Evolutionary conservation across 2,888 invertebrate species (phyloP).

Genomic region (Hanleya hanleyi): DNA sequence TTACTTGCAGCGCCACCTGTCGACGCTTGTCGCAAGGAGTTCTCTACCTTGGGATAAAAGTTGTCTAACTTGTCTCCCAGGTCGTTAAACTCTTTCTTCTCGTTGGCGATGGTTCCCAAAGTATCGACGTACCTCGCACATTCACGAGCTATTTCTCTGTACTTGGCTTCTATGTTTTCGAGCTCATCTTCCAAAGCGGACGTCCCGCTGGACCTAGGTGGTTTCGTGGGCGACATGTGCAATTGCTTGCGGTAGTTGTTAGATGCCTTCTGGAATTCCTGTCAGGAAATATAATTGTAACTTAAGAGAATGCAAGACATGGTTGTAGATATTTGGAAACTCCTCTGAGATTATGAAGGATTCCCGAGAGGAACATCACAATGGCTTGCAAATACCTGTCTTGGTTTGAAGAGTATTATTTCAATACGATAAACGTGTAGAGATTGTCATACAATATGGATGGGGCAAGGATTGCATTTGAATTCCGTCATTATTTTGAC

Average conservation of each 20-base stretch:
- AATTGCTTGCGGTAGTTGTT: slow-evolving; percentile 60
- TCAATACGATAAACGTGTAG: no score
- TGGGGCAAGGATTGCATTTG: no score
- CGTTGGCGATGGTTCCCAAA: slow-evolving; percentile 53
- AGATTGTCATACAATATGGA: no score
- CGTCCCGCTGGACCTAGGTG: slow-evolving; percentile 55
- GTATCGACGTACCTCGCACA: slow-evolving; percentile 60
- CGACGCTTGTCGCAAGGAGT: slow-evolving; percentile 49
- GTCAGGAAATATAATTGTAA: slow-evolving; percentile 17
- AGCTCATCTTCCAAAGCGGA: slow-evolving; percentile 61
- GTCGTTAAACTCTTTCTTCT: slow-evolving; percentile 60
- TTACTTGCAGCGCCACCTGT: slow-evolving; percentile 51
- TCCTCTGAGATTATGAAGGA: no score
- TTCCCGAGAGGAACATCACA: no score
- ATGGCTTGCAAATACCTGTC: no score
- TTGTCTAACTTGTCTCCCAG: slow-evolving; percentile 53
- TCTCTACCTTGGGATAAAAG: slow-evolving; percentile 58
- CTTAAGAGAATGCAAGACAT: no score
- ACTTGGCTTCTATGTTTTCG: slow-evolving; percentile 61
- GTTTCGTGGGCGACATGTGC: slow-evolving; percentile 61
- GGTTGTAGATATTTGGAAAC: no score
- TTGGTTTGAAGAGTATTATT: no score
- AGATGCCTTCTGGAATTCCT: slow-evolving; percentile 64
- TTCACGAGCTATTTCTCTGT: slow-evolving; percentile 59
- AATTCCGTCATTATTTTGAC: no score